Evolutionary conservation across 2,888 invertebrate species (phyloP), one percentile per base, ranked within the genome.

Genomic region (Saturnia pavonia): DNA sequence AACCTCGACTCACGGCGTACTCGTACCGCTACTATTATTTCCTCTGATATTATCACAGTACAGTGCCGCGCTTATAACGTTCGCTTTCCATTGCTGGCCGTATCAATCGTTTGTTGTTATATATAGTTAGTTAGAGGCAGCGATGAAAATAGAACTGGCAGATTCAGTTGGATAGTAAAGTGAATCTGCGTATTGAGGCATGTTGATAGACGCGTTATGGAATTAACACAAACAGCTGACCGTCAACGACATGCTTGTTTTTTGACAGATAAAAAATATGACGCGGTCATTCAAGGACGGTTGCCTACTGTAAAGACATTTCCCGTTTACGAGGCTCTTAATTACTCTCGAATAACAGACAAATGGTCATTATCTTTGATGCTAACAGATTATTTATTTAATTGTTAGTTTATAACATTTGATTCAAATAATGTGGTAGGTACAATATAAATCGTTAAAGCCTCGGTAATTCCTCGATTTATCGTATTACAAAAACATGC

Each of bases 1-100:
- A 93, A 93, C 94, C 93, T 93, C 93, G 92, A 86, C 90, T 90
- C 91, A 88, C 90, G 91, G 89, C 87, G 90, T 91, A 89, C 89
- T 91, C 88, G 86, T 82, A 77, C 86, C 87, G 81, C 80, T 90
- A 90, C 89, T 80, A 83, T 80, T 86, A 79, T 85, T 82, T 83
- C 82, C 76, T 75, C 81, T 84, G 79, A 82, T 84, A 83, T 76
- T 79, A 80, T 81, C 77, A 80, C 77, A 79, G 77, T 75, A 78
- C 73, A 73, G 74, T 70, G 71, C 68, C 75, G 72, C 70, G 57
- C 72, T 73, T 60, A 60, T 72, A 70, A 66, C 72, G 43, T 73
- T 69, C 82, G 77, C 74, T 73, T 77, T 89, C 80, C 91, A 90
- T 88, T 86, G 88, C 91, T 79, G 70, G 74, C 78, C 72, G 68